Evolutionary conservation across 2,888 invertebrate species (phyloP), one percentile per base, ranked within the genome.

Genomic region (Ptychoptera contaminata): DNA sequence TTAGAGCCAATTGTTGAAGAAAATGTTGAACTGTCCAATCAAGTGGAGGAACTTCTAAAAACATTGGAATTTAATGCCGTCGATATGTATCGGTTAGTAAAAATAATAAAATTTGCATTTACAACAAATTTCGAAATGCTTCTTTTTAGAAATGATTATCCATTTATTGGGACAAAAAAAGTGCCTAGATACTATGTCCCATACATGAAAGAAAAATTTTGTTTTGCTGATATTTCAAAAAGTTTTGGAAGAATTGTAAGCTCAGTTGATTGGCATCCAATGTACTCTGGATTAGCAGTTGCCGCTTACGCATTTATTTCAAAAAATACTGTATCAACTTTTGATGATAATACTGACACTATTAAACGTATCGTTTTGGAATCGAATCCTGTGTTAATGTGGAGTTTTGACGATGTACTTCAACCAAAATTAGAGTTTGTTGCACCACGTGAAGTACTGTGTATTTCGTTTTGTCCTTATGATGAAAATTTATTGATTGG

Each of bases 351-450:
- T 6, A 57, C 59, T 7, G 73, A 74, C 54, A 61, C 63, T 2
- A 69, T 74, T 16, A 67, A 71, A 56, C 64, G 72, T 53, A 71
- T 76, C 1, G 71, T 75, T 0, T 71, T 78, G 44, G 74, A 74
- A 4, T 59, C 72, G 2, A 79, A 81, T 59, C 74, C 76, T 1
- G 77, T 82, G 2, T 65, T 83, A 48, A 69, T 84, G 51, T 85
- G 85, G 84, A 80, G 81, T 51, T 79, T 82, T 49, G 68, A 70
- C 29, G 82, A 85, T 52, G 75, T 73, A 44, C 62, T 85, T 2
- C 65, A 72, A 23, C 81, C 81, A 15, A 82, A 80, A 63, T 60
- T 85, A 37, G 73, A 76, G 52, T 69, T 85, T 43, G 74, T 81
- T 57, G 67, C 77, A 4, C 73, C 77, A 0, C 68, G 79, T 36